Evolutionary conservation across 2,113 vertebrate genomes (phyloP).

Genomic region (Petrocephalus microphthalmus): DNA sequence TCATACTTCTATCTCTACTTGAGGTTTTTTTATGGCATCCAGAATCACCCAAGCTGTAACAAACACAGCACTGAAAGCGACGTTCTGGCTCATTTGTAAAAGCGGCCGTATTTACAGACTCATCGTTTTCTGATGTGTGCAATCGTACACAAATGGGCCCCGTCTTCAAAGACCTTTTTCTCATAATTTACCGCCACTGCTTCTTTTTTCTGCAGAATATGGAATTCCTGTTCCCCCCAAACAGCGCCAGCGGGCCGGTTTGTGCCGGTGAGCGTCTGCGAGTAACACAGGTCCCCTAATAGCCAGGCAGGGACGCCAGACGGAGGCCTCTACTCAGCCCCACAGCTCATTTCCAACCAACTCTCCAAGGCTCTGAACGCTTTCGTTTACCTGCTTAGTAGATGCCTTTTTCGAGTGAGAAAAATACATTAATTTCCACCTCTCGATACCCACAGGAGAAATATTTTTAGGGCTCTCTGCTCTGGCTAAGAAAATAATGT

Average conservation of each 20-base stretch:
- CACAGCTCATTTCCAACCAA: background rate
- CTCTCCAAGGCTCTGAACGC: background rate
- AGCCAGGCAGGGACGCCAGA: background rate
- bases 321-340: background rate
- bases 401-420: background rate
- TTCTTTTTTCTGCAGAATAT: background rate
- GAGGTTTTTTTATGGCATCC: constrained; percentile 6
- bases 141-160: background rate
- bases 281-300: background rate
- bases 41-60: background rate
- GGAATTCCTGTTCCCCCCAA: background rate
- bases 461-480: background rate
- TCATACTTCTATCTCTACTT: constrained; percentile 39
- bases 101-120: background rate
- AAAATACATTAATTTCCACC: background rate
- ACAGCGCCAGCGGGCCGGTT: background rate
- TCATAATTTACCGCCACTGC: background rate
- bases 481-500: background rate
- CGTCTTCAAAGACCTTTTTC: background rate
- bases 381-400: background rate
- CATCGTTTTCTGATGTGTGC: background rate
- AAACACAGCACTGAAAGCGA: background rate
- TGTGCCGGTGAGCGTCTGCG: background rate
- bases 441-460: background rate
- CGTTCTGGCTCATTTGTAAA: background rate